Conservation (phyloP, 2,888 invertebrate genomes). For the Seira sanloemensis region DNA sequence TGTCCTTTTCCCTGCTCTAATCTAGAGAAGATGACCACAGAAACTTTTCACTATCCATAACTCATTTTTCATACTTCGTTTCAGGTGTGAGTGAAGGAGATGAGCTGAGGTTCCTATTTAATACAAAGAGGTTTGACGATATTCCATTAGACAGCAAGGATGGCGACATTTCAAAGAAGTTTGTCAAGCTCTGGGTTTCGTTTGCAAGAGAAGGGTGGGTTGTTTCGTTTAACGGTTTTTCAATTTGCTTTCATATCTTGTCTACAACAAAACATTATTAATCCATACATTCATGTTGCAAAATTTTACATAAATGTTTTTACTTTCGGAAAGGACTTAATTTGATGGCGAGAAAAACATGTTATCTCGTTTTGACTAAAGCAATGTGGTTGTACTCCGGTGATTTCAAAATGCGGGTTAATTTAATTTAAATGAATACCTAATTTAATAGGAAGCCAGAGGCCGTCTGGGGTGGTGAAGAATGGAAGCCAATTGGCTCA, state of each 20-base stretch:
- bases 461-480: conserved; percentile 61
- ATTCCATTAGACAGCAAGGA: conserved; percentile 50
- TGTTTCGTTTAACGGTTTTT: neutral
- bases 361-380: neutral
- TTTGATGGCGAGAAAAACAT: too few relatives aligned
- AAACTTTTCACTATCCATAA: neutral
- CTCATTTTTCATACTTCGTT: conserved; percentile 11
- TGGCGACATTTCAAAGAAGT: conserved; percentile 65
- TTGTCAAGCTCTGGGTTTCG: conserved; percentile 69
- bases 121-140: conserved; percentile 59
- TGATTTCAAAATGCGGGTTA: neutral
- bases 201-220: conserved; percentile 71
- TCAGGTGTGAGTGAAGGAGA: conserved; percentile 71
- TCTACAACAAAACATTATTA: too few relatives aligned
- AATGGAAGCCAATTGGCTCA: conserved; percentile 67
- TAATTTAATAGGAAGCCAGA: conserved; percentile 62
- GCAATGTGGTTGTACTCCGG: too few relatives aligned
- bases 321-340: too few relatives aligned
- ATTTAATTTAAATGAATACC: neutral
- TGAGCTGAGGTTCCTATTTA: conserved; percentile 72
- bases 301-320: neutral
- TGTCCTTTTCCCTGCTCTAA: neutral
- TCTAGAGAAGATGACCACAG: neutral
- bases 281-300: too few relatives aligned
- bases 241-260: too few relatives aligned